Evolutionary conservation across 2,888 invertebrate genomes (phyloP), one percentile per base, ranked within the genome.

Genomic region (Psylliodes chrysocephalus): DNA sequence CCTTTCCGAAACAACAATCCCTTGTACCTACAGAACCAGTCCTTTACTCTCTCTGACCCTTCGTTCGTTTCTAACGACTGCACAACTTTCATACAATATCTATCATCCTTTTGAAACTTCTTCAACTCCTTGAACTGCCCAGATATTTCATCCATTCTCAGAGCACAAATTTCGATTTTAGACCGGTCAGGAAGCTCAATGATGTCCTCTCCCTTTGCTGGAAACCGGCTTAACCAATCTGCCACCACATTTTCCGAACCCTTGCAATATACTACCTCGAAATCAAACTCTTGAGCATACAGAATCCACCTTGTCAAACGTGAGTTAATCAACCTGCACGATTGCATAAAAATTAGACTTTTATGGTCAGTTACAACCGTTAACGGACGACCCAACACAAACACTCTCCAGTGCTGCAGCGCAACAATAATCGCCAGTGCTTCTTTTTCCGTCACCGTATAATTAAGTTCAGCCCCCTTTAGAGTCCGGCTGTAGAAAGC

Each of bases 251-350:
- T 62, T 15, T 66, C 59, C 1, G 44, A 42, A 2, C 56, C 57
- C 12, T 33, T 25, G 12, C 52, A 63, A 33, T 63, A 51, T 3
- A 28, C 49, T 2, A 63, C 42, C 1, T 56, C 3, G 18, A 51
- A 56, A 46, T 57, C 35, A 35, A 30, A 65, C 14, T 65, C 46
- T 33, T 57, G 49, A 1, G 47, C 25, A n/a, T 40, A 61, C 25
- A 69, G 22, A 8, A 67, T 56, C 60, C 67, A 69, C 5, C 67
- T 61, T 1, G 60, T 54, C 17, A 61, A 51, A 3, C 56, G 2
- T 3, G 47, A 8, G 35, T 15, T 49, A 10, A 33, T 4, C 17
- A 64, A 46, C 8, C 56, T 33, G 15, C 51, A 64, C 1, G 40
- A 42, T 7, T 19, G 14, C 10, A 64, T 22, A 10, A 64, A 64